Base-by-base conservation (phyloP, 2,797 vertebrate genomes). In the Enteromius unitaeniatus region DNA sequence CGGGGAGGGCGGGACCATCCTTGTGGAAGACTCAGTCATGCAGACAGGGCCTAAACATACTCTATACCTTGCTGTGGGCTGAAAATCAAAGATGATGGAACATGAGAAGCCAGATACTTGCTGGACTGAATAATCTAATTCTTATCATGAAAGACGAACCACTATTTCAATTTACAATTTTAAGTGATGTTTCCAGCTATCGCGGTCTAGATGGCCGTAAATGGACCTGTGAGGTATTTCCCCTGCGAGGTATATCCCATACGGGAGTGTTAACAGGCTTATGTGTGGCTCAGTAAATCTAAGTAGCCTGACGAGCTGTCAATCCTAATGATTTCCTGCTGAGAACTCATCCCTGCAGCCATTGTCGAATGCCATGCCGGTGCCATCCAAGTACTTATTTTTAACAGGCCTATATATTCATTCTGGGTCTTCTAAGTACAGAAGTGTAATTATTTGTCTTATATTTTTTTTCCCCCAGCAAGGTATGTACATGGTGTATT, bases 281-380 rank as follows among this genome's bases (percentile, higher is more conserved):
- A 11, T 5, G 45, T 69, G 69, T 7, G 23, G 78, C 51, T 62
- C 45, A 79, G 28, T 65, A n/a, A 76, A 77, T 37, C 47, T 64
- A 34, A 84, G 26, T 65, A 84, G 47, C 75, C 67, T 21, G 45
- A 83, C 17, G 19, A 83, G n/a, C 65, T 81, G 55, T 83, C 84
- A 74, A 28, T 81, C 84, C 78, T 34, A 78, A 78, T 78, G 37
- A 80, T 68, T 19, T 49, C 8, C 77, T 58, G 55, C 31, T 85
- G 76, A 64, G 23, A 53, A 58, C 47, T 14, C 13, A 40, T 76
- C 69, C 68, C 74, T 85, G 40, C 62, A 70, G 60, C 72, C 86
- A 79, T 51, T 82, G 62, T 62, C 76, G 62, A 70, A 60, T 73
- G 28, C 47, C 47, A 73, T 42, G 53, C 4, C 10, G 11, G 23